A percentile compares a stretch with the other conserved stretches of the same genome.
Evolutionary conservation across 2,113 vertebrate species (phyloP).

Genomic region (Sitta europaea): DNA sequence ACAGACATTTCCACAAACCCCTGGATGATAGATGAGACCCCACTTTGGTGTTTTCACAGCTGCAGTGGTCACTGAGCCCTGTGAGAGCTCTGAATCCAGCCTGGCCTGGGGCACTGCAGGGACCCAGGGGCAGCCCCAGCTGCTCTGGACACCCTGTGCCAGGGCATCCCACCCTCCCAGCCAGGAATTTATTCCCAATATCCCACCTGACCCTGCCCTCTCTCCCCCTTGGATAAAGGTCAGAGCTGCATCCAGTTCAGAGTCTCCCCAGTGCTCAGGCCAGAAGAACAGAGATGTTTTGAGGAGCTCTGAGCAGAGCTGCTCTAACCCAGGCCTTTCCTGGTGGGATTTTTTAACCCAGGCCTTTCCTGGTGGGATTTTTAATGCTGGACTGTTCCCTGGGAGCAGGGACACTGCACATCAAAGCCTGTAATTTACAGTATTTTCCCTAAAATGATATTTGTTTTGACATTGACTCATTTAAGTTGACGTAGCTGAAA

Average conservation of each 20-base stretch:
- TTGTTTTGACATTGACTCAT: constrained; percentile 80
- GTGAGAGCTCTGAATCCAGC: not conserved
- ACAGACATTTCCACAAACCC: not conserved
- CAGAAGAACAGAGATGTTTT: not conserved
- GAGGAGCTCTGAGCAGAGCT: not conserved
- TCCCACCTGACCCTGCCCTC: not conserved
- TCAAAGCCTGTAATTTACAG: constrained; percentile 30
- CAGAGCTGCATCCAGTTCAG: fast-evolving
- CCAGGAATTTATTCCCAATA: not conserved
- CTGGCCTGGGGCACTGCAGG: not conserved
- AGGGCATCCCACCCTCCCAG: not conserved
- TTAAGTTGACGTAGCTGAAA: constrained; percentile 83
- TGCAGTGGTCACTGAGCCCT: not conserved
- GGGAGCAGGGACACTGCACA: not conserved
- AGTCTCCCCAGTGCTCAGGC: fast-evolving
- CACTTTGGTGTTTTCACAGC: not conserved
- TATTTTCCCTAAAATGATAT: constrained; percentile 59
- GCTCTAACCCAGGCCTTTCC: not conserved
- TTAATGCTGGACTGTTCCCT: not conserved
- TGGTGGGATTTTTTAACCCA: not conserved
- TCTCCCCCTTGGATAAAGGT: not conserved
- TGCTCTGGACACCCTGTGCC: not conserved
- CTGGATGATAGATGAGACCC: fast-evolving
- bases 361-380: not conserved
- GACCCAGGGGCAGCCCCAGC: not conserved